A percentile compares a stretch with the other conserved stretches of the same genome.
These are phyloP conservation scores for Emys orbicularis DNA, from an alignment of 2,797 vertebrate species.

Conservation along the genomic window DNA sequence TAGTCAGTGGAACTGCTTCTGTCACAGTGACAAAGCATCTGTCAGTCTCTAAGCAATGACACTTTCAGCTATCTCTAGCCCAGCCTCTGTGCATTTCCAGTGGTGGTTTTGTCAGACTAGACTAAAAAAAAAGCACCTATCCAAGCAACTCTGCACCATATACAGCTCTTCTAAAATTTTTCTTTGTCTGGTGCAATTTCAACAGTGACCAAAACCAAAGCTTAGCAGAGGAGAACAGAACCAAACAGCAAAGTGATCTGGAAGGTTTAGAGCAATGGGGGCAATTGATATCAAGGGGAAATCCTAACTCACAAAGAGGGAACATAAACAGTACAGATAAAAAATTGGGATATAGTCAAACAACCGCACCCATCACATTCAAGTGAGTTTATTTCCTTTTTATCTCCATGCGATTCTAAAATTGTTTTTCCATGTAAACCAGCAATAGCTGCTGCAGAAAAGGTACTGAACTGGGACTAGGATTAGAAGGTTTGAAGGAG, in stretches of 20 bases:
- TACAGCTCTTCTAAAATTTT: background rate
- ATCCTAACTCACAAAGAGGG: background rate
- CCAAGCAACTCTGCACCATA: background rate
- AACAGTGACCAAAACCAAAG: constrained; percentile 11
- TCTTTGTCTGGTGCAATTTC: constrained; percentile 11
- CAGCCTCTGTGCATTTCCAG: background rate
- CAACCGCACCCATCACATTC: background rate
- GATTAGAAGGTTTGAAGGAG: background rate
- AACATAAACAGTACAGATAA: constrained; percentile 13
- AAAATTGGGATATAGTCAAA: background rate
- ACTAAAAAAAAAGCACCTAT: background rate
- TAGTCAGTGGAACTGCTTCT: background rate
- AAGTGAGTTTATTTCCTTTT: background rate
- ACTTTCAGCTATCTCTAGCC: background rate
- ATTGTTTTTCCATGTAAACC: background rate
- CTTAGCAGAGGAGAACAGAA: background rate
- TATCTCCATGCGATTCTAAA: background rate
- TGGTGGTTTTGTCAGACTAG: background rate
- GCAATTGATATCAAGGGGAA: background rate
- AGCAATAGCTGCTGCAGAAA: background rate
- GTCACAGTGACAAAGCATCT: background rate
- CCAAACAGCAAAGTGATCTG: background rate
- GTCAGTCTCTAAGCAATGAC: constrained; percentile 2
- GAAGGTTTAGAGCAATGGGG: background rate
- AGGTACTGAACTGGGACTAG: background rate